Evolutionary conservation across 2,797 vertebrate species (phyloP).

Genomic region (Jordanella pulchra): DNA sequence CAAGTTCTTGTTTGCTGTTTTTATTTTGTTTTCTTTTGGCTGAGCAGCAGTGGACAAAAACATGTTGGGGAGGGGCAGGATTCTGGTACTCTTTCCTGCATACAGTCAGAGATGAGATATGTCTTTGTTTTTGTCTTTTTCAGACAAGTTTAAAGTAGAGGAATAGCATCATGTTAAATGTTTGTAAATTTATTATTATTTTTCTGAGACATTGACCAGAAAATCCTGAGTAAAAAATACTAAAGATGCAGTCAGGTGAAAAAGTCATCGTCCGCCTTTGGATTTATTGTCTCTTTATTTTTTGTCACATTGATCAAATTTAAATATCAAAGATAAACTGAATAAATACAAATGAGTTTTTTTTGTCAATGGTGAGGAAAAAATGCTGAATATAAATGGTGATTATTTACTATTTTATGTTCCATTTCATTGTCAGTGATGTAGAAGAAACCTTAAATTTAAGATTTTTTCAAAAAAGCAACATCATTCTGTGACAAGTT

Average conservation of each 20-base stretch:
- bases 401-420: neutral
- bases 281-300: neutral
- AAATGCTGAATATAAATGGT: neutral
- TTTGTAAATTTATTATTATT: neutral
- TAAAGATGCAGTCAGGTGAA: neutral
- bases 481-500: neutral
- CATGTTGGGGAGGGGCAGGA: neutral
- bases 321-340: neutral
- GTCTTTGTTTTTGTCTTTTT: neutral
- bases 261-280: neutral
- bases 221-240: neutral
- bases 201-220: neutral
- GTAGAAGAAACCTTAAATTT: neutral
- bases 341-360: neutral
- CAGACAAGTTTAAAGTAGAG: too few relatives aligned
- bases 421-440: neutral
- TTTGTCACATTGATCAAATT: neutral
- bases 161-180: neutral
- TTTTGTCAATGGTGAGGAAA: neutral
- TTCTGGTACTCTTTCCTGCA: neutral
- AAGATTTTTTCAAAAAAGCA: neutral
- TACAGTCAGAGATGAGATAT: too few relatives aligned
- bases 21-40: neutral
- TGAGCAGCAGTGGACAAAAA: neutral
- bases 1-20: neutral